Evolutionary conservation across 2,113 vertebrate species (phyloP).

Genomic region (Eolophus roseicapilla): DNA sequence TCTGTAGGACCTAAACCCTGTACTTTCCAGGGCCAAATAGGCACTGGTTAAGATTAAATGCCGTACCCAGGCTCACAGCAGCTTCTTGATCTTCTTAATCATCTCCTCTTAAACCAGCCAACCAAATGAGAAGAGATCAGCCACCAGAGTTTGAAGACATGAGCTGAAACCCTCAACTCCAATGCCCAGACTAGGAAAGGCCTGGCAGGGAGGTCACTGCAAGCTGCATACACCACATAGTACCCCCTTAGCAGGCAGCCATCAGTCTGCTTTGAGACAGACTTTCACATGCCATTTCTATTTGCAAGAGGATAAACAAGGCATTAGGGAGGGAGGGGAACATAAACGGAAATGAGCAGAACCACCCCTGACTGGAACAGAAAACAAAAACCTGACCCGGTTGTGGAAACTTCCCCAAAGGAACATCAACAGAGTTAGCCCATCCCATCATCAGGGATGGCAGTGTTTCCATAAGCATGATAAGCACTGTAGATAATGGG

Average conservation of each 20-base stretch:
- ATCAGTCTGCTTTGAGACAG: neutral
- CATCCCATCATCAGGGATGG: neutral
- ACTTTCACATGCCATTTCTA: neutral
- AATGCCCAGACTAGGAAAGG: neutral
- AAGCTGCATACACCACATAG: neutral
- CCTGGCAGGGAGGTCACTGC: neutral
- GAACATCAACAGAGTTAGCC: neutral
- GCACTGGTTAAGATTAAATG: neutral
- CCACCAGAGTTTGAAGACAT: neutral
- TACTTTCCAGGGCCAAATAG: neutral
- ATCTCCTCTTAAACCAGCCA: neutral
- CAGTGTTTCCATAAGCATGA: neutral
- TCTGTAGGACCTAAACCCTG: neutral
- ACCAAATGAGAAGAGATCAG: neutral
- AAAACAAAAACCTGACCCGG: neutral
- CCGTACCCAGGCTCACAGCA: neutral
- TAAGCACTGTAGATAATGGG: rapidly evolving
- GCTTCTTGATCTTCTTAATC: neutral
- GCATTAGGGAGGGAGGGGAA: neutral
- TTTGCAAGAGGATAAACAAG: neutral
- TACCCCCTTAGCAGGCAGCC: neutral
- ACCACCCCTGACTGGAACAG: neutral
- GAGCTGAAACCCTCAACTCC: neutral
- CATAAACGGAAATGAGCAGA: neutral
- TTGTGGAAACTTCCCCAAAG: neutral